Base-by-base conservation (phyloP, 2,797 vertebrate genomes). In the Periparus ater region DNA sequence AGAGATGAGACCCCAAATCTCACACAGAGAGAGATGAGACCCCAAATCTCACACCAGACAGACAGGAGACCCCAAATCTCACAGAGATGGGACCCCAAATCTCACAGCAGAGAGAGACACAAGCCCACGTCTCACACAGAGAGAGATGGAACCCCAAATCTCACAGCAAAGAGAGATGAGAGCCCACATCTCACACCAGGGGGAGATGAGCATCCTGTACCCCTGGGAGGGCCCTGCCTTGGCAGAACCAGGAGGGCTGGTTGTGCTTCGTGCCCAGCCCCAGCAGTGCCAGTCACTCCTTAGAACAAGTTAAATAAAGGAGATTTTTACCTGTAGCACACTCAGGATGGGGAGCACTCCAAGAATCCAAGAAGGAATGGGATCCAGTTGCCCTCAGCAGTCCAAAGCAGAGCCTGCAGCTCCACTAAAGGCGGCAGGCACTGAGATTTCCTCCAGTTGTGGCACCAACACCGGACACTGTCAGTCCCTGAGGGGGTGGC, bases 21-120 rank as follows among this genome's bases (percentile, higher is more conserved):
- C 20, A 7, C 30, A 60, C 23, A 19, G 36, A 15, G 14, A 13
- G 32, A 45, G 32, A 22, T 13, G 13, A 1, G 3, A 34, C 32
- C 9, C 3, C 26, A 36, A 6, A 19, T 38, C 2, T 29, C 32
- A 45, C 11, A 29, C 2, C 7, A 9, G 13, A 32, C 10, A 6
- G 26, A 67, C 5, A 53, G 13, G 26, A 1, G 15, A 38, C 13
- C 44, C 7, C 44, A 47, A 3, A 25, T 30, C 7, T 67, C 21
- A 7, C 23, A 17, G 27, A 70, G 18, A 13, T 50, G 57, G 0
- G 30, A 51, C 13, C 23, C 2, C 23, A 34, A 1, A 62, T 17
- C 4, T 36, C 17, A 6, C n/a, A 45, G 7, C n/a, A 42, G 14
- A 12, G 9, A 7, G 26, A 54, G 1, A 21, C 18, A 12, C 0